These are phyloP conservation scores for Drosophila saltans DNA, from an alignment of 1,140 invertebrate genomes.

Conservation along the genomic window DNA sequence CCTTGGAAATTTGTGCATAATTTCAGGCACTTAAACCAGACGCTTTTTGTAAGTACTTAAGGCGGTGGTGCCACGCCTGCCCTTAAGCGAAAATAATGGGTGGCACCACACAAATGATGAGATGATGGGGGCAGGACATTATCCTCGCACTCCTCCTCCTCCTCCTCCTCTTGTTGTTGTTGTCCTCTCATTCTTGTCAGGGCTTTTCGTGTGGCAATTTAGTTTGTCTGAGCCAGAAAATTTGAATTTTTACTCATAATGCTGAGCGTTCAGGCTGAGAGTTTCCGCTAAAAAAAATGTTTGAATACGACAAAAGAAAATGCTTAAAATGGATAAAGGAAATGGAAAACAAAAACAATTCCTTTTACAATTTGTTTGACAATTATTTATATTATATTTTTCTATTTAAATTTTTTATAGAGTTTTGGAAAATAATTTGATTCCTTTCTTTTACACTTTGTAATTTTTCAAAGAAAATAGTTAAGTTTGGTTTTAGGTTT, in stretches of 20 bases:
- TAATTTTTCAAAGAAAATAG: too few species aligned
- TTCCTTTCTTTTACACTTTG: too few species aligned
- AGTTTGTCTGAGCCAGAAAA: constrained; percentile 49
- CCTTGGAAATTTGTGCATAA: constrained; percentile 66
- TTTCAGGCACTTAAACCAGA: constrained; percentile 63
- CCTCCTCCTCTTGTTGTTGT: neutral
- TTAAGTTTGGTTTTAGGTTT: too few species aligned
- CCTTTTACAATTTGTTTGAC: neutral
- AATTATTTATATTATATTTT: neutral
- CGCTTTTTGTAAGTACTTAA: constrained; percentile 61
- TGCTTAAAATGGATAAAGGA: constrained; percentile 1
- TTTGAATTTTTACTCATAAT: constrained; percentile 27
- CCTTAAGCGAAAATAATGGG: constrained; percentile 6
- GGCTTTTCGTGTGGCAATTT: constrained; percentile 44
- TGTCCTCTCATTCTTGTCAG: constrained; percentile 5
- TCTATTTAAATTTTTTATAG: neutral
- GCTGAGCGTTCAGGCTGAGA: constrained; percentile 16
- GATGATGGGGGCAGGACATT: too few species aligned
- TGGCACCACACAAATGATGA: neutral
- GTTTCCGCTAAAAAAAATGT: neutral
- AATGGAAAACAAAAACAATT: neutral
- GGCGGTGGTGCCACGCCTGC: constrained; percentile 35
- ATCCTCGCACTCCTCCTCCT: neutral
- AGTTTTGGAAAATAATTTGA: too few species aligned
- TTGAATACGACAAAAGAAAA: too few species aligned